A percentile compares a stretch with the other conserved stretches of the same genome.
These are phyloP conservation scores for Cremastinae sp. DNA, from an alignment of 2,888 invertebrate genomes.

Conservation along the genomic window DNA sequence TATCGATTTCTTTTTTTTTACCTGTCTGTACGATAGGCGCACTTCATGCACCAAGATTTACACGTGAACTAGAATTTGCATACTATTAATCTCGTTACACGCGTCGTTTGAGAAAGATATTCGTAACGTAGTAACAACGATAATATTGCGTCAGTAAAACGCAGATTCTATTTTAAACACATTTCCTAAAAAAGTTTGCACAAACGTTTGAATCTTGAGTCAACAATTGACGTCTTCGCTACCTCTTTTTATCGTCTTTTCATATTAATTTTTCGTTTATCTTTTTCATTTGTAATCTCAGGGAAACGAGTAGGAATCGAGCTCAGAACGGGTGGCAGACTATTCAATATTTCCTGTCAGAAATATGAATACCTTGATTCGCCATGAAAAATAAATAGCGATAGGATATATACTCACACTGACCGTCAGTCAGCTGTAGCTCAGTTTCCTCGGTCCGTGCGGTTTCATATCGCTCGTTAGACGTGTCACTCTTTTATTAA, in stretches of 20 bases:
- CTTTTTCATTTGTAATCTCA: not conserved
- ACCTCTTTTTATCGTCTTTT: constrained; percentile 1
- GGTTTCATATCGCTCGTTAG: constrained; percentile 55
- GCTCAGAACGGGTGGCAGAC: too few species aligned
- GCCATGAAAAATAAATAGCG: not conserved
- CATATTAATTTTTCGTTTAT: not conserved
- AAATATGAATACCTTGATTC: too few species aligned
- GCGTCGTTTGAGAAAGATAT: not conserved
- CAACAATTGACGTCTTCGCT: constrained; percentile 12
- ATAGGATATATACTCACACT: constrained; percentile 60
- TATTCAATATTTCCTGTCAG: too few species aligned
- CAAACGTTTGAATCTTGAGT: constrained; percentile 34
- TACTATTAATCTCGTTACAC: constrained; percentile 9
- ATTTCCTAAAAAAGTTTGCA: constrained; percentile 32
- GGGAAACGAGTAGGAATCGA: not conserved
- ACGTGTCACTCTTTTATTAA: constrained; percentile 41
- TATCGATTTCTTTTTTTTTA: constrained; percentile 22
- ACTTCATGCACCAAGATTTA: constrained; percentile 15
- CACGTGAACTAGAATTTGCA: constrained; percentile 36
- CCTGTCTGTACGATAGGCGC: not conserved
- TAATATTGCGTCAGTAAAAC: constrained; percentile 1
- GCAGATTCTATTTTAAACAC: constrained; percentile 28
- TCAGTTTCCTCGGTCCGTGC: constrained; percentile 56
- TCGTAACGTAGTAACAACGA: not conserved
- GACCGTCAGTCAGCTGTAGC: constrained; percentile 63